Conservation (phyloP, 2,113 vertebrate species). For the Mesocricetus auratus region DNA sequence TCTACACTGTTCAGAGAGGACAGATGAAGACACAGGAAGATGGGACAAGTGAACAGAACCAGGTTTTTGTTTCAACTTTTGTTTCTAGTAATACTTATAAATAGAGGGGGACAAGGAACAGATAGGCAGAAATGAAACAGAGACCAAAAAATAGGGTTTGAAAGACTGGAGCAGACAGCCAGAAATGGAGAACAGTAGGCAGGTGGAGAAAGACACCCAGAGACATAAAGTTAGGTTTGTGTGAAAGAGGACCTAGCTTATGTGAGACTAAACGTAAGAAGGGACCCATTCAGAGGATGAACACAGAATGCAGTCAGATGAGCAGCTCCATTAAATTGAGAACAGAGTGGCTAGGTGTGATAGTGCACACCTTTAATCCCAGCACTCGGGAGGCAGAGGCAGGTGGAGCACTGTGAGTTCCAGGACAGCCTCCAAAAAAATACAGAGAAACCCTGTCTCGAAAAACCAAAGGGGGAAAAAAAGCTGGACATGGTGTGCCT, state of each 20-base stretch:
- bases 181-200: background rate
- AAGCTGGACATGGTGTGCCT: background rate
- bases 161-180: background rate
- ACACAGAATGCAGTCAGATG: background rate
- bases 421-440: too few relatives aligned
- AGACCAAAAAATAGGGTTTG: slow-evolving; percentile 30
- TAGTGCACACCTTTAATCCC: background rate
- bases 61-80: slow-evolving; percentile 26
- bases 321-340: slow-evolving; percentile 28
- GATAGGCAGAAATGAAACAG: slow-evolving; percentile 35
- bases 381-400: background rate
- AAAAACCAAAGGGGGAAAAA: too few relatives aligned
- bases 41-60: slow-evolving; percentile 46
- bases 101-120: background rate
- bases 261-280: slow-evolving; percentile 9
- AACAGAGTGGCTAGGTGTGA: background rate
- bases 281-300: background rate
- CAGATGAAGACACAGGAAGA: slow-evolving; percentile 47
- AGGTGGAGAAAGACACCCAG: background rate
- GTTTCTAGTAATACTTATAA: slow-evolving; percentile 31
- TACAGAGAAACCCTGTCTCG: too few relatives aligned
- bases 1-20: slow-evolving; percentile 57
- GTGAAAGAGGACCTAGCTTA: background rate
- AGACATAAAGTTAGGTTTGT: background rate
- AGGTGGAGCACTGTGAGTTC: background rate